Base-by-base conservation (phyloP, 2,113 vertebrate species). In the Seriola quinqueradiata region DNA sequence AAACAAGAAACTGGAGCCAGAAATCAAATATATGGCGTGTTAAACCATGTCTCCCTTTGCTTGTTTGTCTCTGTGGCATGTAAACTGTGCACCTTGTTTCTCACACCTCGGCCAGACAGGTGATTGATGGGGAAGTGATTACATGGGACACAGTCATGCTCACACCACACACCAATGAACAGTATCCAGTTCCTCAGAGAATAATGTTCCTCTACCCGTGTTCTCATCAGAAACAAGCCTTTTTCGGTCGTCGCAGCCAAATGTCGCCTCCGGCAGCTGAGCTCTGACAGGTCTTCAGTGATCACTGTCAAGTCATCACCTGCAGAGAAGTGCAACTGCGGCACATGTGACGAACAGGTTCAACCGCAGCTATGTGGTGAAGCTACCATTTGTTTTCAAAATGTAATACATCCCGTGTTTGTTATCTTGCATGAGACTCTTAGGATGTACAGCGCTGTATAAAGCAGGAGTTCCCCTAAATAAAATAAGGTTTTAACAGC, bases 101-200 rank as follows among this genome's bases (percentile, higher is more conserved):
- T 55, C 50, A 68, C 89, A 77, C n/a, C 71, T 79, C 21, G 12
- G 57, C 68, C 73, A 77, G 79, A 83, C 73, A 71, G 81, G 67
- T 87, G 87, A 88, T 28, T 75, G 72, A 84, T 70, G 54, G 57
- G 75, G 85, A 88, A 88, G 85, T 77, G 68, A 85, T 78, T 50
- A 67, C 58, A 76, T 4, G 17, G 70, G 55, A 86, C 63, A 60
- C 68, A 68, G 61, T 68, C 55, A 75, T 40, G 40, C 81, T 65
- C 34, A 67, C 69, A 70, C 63, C 66, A 4, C n/a, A 44, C 57
- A 77, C 64, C 23, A 8, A 44, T 4, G 4, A 59, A 50, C 69
- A 59, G 55, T 17, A 23, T 64, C 57, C 4, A 68, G 77, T 89
- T 89, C 80, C 92, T 70, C 73, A 60, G 64, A 86, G 60, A 66